Conservation (phyloP, 2,888 invertebrate species). For the Drepana falcataria region DNA sequence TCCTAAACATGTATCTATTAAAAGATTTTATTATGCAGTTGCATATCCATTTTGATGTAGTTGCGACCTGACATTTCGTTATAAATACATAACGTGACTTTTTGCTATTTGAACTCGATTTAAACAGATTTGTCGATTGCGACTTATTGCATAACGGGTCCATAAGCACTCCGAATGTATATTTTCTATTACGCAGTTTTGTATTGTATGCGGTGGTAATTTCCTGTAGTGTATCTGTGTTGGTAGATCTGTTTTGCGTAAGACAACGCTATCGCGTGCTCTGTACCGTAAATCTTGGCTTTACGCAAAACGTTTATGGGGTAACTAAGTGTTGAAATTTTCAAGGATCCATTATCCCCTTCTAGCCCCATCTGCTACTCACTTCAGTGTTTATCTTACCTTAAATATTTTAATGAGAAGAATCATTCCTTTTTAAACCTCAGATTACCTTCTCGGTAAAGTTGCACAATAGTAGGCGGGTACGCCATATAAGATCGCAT, state of each 20-base stretch:
- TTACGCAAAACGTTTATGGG: conserved; percentile 15
- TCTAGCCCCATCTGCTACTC: too few species aligned
- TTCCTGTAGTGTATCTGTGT: conserved; percentile 27
- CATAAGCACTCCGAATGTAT: background rate
- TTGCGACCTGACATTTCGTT: background rate
- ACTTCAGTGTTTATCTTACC: too few species aligned
- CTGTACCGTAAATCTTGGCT: conserved; percentile 31
- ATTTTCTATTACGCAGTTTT: conserved; percentile 6
- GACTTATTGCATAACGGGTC: conserved; percentile 3
- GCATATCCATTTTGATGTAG: background rate
- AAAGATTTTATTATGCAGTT: background rate
- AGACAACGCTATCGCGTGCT: conserved; percentile 23
- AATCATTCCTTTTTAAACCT: background rate
- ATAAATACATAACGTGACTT: background rate
- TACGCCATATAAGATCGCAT: background rate
- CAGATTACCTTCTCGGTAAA: background rate
- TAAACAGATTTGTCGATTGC: background rate
- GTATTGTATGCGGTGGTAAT: conserved; percentile 24
- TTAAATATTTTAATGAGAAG: too few species aligned
- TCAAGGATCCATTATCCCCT: too few species aligned
- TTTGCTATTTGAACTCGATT: conserved; percentile 3
- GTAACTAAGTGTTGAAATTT: conserved; percentile 3
- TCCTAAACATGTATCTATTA: background rate
- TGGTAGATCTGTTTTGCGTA: conserved; percentile 26
- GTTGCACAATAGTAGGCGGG: background rate